Percentiles rank a stretch among this genome's conserved stretches.
These are phyloP conservation scores for Holcopasites calliopsidis DNA, from an alignment of 1,140 invertebrate genomes.

Conservation along the genomic window DNA sequence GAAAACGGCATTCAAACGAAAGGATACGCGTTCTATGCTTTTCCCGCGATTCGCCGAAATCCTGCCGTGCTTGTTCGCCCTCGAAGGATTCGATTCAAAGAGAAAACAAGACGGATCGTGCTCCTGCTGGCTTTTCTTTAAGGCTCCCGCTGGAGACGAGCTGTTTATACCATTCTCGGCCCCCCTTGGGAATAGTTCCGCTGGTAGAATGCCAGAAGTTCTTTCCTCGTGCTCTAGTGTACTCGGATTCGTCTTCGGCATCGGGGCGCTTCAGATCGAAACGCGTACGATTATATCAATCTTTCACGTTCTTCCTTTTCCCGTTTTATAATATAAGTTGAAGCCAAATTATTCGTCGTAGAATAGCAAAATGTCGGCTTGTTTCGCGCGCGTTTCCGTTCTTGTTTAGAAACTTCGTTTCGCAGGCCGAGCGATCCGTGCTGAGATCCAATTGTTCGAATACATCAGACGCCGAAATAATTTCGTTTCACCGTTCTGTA, in stretches of 20 bases:
- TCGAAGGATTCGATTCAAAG: not conserved
- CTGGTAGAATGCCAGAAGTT: conserved; percentile 16
- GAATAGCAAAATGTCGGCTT: conserved; percentile 31
- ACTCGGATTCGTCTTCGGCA: not conserved
- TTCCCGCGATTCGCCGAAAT: not conserved
- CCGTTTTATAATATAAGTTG: conserved; percentile 27
- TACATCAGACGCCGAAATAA: conserved; percentile 17
- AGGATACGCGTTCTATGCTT: not conserved
- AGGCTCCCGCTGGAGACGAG: not conserved
- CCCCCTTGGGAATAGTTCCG: not conserved
- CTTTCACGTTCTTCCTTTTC: too few species aligned
- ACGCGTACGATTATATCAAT: not conserved
- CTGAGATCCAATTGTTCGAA: conserved; percentile 26
- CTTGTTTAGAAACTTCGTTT: conserved; percentile 1
- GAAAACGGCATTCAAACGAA: not conserved
- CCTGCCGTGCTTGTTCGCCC: too few species aligned
- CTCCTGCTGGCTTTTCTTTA: not conserved
- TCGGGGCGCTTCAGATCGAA: not conserved
- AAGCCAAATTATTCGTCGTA: conserved; percentile 27
- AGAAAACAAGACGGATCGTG: conserved; percentile 10
- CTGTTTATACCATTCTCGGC: conserved; percentile 2
- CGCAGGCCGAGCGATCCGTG: conserved; percentile 21
- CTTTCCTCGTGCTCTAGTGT: not conserved
- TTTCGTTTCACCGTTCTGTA: conserved; percentile 29
- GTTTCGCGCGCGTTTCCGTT: conserved; percentile 17